Percentiles rank a stretch among this genome's conserved stretches.
These are phyloP conservation scores for Melanocharis versteri DNA, from an alignment of 2,113 vertebrate species.

Conservation along the genomic window DNA sequence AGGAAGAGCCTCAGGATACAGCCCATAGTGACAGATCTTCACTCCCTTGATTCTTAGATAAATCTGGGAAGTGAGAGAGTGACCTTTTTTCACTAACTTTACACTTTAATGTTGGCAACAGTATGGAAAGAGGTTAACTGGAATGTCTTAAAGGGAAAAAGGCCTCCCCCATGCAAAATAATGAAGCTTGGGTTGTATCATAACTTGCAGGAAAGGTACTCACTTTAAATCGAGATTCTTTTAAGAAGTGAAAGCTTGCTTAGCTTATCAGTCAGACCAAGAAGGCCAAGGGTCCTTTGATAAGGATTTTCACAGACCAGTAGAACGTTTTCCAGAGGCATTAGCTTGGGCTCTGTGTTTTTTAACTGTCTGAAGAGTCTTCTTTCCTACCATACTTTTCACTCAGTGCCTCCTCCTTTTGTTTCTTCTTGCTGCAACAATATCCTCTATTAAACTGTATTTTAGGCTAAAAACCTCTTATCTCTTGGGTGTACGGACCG, in stretches of 20 bases:
- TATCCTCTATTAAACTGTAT: neutral
- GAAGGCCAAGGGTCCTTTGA: neutral
- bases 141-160: neutral
- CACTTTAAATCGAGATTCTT: neutral
- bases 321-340: neutral
- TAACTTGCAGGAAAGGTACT: neutral
- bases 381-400: neutral
- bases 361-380: neutral
- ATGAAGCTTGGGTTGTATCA: neutral
- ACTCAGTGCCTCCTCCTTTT: neutral
- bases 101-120: neutral
- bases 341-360: neutral
- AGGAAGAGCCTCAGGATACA: neutral
- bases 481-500: fast-evolving
- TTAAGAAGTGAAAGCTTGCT: neutral
- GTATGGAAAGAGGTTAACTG: neutral
- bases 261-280: neutral
- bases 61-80: neutral
- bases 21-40: neutral
- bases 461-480: neutral
- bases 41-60: neutral
- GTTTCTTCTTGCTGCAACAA: neutral
- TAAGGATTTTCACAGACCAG: neutral
- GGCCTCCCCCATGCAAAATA: neutral
- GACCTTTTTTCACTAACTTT: neutral